Base-by-base conservation (phyloP, 1,140 invertebrate genomes). In the Orius insidiosus region DNA sequence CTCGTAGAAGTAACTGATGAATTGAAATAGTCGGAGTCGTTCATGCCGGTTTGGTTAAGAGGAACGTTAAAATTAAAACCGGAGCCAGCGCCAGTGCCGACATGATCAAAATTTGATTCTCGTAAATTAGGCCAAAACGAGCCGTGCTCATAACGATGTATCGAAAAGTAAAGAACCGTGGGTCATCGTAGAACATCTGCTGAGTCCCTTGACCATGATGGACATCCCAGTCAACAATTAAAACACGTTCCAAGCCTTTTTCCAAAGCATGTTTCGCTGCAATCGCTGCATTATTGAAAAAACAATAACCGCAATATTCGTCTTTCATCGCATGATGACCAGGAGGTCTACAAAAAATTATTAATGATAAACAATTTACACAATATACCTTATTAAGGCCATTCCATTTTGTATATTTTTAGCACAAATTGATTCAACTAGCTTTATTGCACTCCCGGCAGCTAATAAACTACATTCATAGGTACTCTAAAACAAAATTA, bases 181-280 rank as follows among this genome's bases (percentile, higher is more conserved):
- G 73, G 67, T 94, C 85, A 50, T 90, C 69, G 59, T 97, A 96
- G 65, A 98, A 97, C 70, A 83, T 80, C 58, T 85, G 77, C 58
- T 98, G 95, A 1, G 86, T 95, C 0, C 81, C 93, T 67, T 95
- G 88, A 0, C 90, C 90, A 63, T 93, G 90, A 65, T 96, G 90
- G 9, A 95, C 82, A 66, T 98, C 95, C 79, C 88, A 96, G 64
- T 98, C 95, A 1, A 98, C 80, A 52, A 98, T 93, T 39, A 98
- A 61, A 53, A 98, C 79, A 56, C 76, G 75, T 43, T 69, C 60
- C 1, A 74, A 30, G 19, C 60, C 59, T 15, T 63, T 57, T 9
- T 72, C 69, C 2, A 95, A 56, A 18, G 79, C 81, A 60, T 83
- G 72, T 54, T 81, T 74, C 13, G 89, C 87, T 8, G 86, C 89